These are phyloP conservation scores for Clarias gariepinus DNA, from an alignment of 2,113 vertebrate species.

Conservation along the genomic window DNA sequence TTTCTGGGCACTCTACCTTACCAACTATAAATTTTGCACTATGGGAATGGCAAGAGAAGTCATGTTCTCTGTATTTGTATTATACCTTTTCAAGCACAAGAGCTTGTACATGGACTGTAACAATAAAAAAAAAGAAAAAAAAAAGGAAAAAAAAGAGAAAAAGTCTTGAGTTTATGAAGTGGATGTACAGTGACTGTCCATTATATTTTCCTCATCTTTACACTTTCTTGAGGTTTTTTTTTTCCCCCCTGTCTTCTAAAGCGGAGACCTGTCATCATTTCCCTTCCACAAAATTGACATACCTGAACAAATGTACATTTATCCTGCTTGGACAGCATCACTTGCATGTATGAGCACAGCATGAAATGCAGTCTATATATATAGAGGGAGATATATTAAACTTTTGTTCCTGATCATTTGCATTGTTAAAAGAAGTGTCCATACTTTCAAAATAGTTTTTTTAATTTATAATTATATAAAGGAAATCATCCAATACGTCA, in stretches of 20 bases:
- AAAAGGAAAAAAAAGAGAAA: constrained; percentile 65
- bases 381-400: neutral
- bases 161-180: constrained; percentile 72
- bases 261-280: constrained; percentile 71
- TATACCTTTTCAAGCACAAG: constrained; percentile 68
- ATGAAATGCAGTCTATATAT: constrained; percentile 26
- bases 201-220: constrained; percentile 65
- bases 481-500: neutral
- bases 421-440: too few relatives aligned
- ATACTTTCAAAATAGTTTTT: neutral
- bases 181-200: constrained; percentile 42
- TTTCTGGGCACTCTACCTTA: constrained; percentile 79
- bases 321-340: constrained; percentile 48
- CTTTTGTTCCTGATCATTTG: constrained; percentile 50
- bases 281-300: constrained; percentile 58
- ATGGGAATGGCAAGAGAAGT: constrained; percentile 77
- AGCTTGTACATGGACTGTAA: constrained; percentile 71
- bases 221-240: constrained; percentile 59
- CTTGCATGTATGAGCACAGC: constrained; percentile 45
- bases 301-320: constrained; percentile 61
- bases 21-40: constrained; percentile 87
- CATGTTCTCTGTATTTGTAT: constrained; percentile 71
- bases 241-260: constrained; percentile 61
- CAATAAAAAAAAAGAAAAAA: constrained; percentile 50
- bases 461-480: neutral